Evolutionary conservation across 1,140 invertebrate species (phyloP).

Genomic region (Apis florea): DNA sequence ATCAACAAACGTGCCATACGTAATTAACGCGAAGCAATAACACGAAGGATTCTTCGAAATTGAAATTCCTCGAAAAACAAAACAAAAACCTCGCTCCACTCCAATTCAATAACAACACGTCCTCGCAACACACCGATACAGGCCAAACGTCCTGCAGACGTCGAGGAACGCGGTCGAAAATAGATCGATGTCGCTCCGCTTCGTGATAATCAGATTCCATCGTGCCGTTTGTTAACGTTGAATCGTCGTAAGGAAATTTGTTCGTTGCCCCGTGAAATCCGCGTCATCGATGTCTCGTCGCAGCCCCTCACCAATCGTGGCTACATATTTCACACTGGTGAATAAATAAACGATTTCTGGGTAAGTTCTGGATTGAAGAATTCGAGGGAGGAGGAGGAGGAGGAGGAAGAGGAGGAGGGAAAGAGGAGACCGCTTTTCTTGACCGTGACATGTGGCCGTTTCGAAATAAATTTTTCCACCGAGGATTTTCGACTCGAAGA

Average conservation of each 20-base stretch:
- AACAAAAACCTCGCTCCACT: no score
- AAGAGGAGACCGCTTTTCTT: conserved; percentile 37
- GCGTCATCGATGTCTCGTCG: background rate
- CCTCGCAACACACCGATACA: background rate
- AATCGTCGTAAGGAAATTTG: background rate
- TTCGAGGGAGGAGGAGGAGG: background rate
- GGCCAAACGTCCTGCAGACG: background rate
- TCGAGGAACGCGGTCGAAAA: conserved; percentile 26
- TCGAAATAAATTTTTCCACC: conserved; percentile 58
- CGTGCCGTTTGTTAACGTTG: conserved; percentile 15
- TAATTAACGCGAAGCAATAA: no score
- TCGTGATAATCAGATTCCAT: conserved; percentile 8
- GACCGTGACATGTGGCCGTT: conserved; percentile 53
- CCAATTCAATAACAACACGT: no score
- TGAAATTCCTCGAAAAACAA: background rate
- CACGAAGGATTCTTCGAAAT: no score
- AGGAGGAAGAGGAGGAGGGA: conserved; percentile 28
- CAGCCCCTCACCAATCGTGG: background rate
- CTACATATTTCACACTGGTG: background rate
- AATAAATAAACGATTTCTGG: conserved; percentile 38
- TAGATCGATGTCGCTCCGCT: conserved; percentile 25
- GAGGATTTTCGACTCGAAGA: conserved; percentile 29
- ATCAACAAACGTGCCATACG: no score
- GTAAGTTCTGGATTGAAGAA: conserved; percentile 31
- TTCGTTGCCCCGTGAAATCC: background rate